Evolutionary conservation across 2,888 invertebrate species (phyloP), one percentile per base, ranked within the genome.

Genomic region (Amphipyra berbera): DNA sequence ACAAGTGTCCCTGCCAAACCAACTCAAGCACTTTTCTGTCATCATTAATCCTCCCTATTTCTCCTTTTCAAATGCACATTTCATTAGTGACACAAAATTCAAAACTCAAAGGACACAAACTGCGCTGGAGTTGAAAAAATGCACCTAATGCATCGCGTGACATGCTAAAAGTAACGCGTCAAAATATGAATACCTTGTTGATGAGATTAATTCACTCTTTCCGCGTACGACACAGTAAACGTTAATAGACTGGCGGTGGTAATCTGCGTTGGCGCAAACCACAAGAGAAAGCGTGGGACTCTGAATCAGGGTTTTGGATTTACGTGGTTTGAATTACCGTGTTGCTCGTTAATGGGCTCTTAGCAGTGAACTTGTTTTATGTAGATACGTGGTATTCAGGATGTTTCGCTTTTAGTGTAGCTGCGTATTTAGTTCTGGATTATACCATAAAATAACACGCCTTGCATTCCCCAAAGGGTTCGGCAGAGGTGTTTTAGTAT

Each of bases 191-290:
- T 67, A 60, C 61, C 66, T 60, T 68, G 69, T 73, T 72, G 69
- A 70, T 82, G 80, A 79, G 78, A 81, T 83, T 85, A 86, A 84
- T 83, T 84, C 79, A 73, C 79, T 78, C 75, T 72, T 79, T 69
- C 78, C 74, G 65, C 67, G 56, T 75, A 75, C 72, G 81, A 82
- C 80, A 78, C 74, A 70, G 76, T 64, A 61, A 73, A 68, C 69
- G 75, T 76, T 85, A 79, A 82, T 84, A 83, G 82, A 81, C 76
- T 79, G 78, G 58, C 69, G 64, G 76, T 78, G 69, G 71, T 68
- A 54, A 40, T 21, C 54, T n/a, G 42, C 21, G 46, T 42, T 59
- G 73, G 78, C 8, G 14, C 53, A 76, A 75, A 54, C 14, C 13
- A 58, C 5, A 6, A 66, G 66, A 47, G 15, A 10, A 2, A 59